Percentiles rank a stretch among this genome's conserved stretches.
phyloP scores from a whole-genome alignment of 2,888 invertebrate species.

The Campoplex capitator region DNA sequence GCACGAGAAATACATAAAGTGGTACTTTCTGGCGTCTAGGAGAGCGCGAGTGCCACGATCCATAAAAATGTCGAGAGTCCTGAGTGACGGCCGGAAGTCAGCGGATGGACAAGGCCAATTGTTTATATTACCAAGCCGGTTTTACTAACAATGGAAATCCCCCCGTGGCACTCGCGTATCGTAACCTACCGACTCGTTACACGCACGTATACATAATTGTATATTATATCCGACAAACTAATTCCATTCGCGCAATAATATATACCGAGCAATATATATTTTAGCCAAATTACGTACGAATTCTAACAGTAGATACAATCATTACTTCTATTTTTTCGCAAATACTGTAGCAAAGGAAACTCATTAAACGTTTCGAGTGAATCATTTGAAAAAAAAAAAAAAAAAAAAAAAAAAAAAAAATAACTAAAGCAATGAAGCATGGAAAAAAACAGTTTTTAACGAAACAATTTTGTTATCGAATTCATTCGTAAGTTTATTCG shows the following conservation, averaged over 20 bases:
- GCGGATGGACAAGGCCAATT: constrained; percentile 84
- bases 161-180: constrained; percentile 72
- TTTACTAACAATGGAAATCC: constrained; percentile 81
- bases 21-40: constrained; percentile 60
- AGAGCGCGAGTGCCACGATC: constrained; percentile 79
- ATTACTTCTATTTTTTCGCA: not conserved
- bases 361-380: not conserved
- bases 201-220: constrained; percentile 15
- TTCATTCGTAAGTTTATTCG: not conserved
- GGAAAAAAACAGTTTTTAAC: not conserved
- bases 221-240: constrained; percentile 50
- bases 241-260: constrained; percentile 43
- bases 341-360: not conserved
- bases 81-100: constrained; percentile 84
- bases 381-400: not conserved
- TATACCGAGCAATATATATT: constrained; percentile 26
- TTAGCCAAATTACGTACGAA: constrained; percentile 19
- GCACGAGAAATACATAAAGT: constrained; percentile 43
- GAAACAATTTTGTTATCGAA: not conserved
- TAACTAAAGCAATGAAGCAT: not conserved
- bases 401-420: too few species aligned
- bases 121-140: constrained; percentile 81
- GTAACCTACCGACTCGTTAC: constrained; percentile 56
- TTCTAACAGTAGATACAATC: not conserved
- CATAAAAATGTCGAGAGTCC: constrained; percentile 83